Evolutionary conservation across 2,797 vertebrate species (phyloP).

Genomic region (Ibycter americanus): DNA sequence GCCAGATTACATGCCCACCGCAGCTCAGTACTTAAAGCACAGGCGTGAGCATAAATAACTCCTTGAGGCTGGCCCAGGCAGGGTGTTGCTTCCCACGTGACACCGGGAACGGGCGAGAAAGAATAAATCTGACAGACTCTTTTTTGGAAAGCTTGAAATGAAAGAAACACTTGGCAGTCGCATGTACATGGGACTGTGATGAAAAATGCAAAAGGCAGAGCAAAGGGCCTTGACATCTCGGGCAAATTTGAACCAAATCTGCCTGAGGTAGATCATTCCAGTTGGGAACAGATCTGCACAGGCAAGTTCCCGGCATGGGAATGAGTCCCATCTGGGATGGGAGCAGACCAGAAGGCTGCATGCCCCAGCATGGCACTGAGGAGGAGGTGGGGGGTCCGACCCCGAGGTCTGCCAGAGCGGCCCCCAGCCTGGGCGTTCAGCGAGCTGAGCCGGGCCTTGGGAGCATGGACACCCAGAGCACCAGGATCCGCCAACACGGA

Average conservation of each 20-base stretch:
- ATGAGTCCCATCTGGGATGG: not conserved
- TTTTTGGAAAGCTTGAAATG: not conserved
- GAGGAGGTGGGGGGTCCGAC: not conserved
- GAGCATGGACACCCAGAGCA: not conserved
- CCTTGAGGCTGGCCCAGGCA: not conserved
- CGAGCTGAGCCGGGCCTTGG: not conserved
- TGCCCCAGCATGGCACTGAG: not conserved
- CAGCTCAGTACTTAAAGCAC: not conserved
- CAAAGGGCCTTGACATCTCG: not conserved
- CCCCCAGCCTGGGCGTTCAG: not conserved
- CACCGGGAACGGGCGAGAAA: not conserved
- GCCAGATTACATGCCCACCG: not conserved
- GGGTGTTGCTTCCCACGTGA: not conserved
- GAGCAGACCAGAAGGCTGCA: not conserved
- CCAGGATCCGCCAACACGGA: not conserved
- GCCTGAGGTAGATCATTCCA: not conserved
- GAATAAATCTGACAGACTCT: not conserved
- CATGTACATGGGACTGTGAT: fast-evolving
- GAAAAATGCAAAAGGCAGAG: not conserved
- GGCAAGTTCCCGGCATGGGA: not conserved
- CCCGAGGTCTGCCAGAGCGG: not conserved
- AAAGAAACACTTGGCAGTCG: not conserved
- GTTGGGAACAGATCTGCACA: not conserved
- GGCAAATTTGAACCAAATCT: not conserved
- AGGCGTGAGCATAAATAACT: not conserved